These are phyloP conservation scores for Pedetes capensis DNA, from an alignment of 2,113 vertebrate species.

Conservation along the genomic window DNA sequence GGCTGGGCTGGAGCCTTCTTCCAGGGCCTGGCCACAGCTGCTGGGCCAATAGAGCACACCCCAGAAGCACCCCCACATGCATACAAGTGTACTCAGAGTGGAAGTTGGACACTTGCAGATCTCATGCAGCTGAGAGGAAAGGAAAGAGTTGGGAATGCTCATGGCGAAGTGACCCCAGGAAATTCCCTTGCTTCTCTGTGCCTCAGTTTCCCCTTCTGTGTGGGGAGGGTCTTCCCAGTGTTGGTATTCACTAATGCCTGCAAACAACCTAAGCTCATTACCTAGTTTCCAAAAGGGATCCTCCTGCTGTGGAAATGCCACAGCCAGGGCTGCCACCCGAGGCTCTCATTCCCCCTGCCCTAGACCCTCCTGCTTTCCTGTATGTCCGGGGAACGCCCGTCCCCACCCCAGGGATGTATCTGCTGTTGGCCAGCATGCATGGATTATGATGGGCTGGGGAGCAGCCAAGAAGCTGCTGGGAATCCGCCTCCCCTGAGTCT, in stretches of 20 bases:
- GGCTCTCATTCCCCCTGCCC: neutral
- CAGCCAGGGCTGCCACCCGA: neutral
- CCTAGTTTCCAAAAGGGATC: neutral
- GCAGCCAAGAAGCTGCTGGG: neutral
- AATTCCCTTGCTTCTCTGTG: neutral
- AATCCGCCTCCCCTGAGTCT: neutral
- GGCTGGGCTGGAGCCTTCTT: neutral
- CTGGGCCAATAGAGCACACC: neutral
- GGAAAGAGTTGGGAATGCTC: neutral
- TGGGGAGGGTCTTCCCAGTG: neutral
- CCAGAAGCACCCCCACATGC: rapidly evolving
- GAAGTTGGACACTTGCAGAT: neutral
- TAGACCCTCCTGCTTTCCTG: neutral
- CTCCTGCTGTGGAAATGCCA: neutral
- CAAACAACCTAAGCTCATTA: neutral
- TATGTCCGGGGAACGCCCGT: neutral
- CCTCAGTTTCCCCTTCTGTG: slow-evolving; percentile 8
- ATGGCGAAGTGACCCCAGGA: neutral
- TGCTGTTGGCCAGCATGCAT: neutral
- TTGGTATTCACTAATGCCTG: neutral
- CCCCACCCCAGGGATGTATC: rapidly evolving
- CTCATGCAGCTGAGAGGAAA: neutral
- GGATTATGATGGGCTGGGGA: neutral
- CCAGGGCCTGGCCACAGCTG: neutral
- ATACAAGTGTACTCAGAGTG: neutral